Evolutionary conservation across 64 coral and sea anemone genomes (phyloP).

Genomic region (Actinia equina): DNA sequence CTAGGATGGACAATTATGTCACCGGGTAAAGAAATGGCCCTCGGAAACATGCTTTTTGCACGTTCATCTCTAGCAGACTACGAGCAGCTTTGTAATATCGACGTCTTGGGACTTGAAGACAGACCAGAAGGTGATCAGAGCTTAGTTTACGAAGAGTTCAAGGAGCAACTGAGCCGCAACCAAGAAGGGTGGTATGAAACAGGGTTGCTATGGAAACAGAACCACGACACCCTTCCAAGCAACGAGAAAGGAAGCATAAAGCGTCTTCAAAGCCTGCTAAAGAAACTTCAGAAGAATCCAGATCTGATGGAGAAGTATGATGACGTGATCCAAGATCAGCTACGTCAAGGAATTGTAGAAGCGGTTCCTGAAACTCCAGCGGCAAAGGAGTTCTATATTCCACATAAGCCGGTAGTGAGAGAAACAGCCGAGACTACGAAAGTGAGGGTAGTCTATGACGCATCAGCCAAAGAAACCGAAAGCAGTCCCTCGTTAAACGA

Average conservation of each 20-base stretch:
- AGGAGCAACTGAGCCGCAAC: not conserved
- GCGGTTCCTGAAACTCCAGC: not conserved
- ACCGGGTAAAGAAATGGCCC: constrained; percentile 26
- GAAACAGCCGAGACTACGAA: not conserved
- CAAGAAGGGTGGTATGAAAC: constrained; percentile 8
- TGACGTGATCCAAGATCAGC: constrained; percentile 3
- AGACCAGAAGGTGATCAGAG: constrained; percentile 27
- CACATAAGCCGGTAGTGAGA: not conserved
- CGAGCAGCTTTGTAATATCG: constrained; percentile 45
- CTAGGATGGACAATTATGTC: constrained; percentile 62
- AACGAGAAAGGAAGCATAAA: no score
- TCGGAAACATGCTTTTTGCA: not conserved
- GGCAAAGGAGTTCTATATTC: constrained; percentile 31
- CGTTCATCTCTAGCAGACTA: constrained; percentile 27
- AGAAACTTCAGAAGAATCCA: not conserved
- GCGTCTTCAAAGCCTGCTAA: not conserved
- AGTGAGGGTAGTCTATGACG: constrained; percentile 15
- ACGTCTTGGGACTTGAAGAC: constrained; percentile 32
- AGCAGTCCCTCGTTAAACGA: constrained; percentile 32
- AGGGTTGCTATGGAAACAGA: constrained; percentile 11
- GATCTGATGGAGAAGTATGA: constrained; percentile 17
- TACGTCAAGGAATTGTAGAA: not conserved
- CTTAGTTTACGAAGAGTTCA: not conserved
- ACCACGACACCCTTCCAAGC: no score
- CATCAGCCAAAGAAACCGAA: constrained; percentile 11